Base-by-base conservation (phyloP, 2,113 vertebrate genomes). In the Lanius collurio region DNA sequence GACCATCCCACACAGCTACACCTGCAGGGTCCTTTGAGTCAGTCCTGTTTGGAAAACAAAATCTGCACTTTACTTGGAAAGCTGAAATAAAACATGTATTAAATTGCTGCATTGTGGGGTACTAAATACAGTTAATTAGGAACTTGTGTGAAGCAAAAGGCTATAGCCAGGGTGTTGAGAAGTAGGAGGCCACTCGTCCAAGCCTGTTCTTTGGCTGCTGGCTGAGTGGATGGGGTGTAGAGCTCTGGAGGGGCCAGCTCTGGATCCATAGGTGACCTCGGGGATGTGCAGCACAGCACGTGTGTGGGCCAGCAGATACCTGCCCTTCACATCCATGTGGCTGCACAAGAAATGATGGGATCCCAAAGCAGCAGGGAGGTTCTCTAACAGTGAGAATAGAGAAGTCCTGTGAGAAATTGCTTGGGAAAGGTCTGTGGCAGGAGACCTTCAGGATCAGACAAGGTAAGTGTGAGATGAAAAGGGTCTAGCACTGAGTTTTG, bases 11-110 rank as follows among this genome's bases (percentile, higher is more conserved):
- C 23, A 2, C 24, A 3, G 2, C 44, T 62, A 11, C n/a, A 14
- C 69, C 89, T 82, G 70, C 53, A 33, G 37, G 55, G 65, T 78
- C 77, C 56, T 89, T 21, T 44, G 31, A 76, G 65, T 10, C 79
- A 67, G 31, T 70, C 65, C 56, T 75, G 52, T 82, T 83, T 75
- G 73, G 59, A 70, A 80, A 90, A 93, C 75, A 91, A 76, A 92
- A 85, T 64, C 91, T 91, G 67, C 47, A 21, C 63, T 86, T 94
- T 37, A 47, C 65, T 86, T 6, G 5, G 63, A 80, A 82, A 83
- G 63, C 6, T 7, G 47, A 77, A 78, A 71, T 55, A 63, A 92
- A 92, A 59, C 35, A 21, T 18, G 13, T 59, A 33, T 87, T 53
- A 18, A 71, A 71, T 56, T 81, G 31, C 35, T 13, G 39, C 47